phyloP scores from a whole-genome alignment of 37 sponge, comb jelly and placozoan species.

The Haliclona indistincta region DNA sequence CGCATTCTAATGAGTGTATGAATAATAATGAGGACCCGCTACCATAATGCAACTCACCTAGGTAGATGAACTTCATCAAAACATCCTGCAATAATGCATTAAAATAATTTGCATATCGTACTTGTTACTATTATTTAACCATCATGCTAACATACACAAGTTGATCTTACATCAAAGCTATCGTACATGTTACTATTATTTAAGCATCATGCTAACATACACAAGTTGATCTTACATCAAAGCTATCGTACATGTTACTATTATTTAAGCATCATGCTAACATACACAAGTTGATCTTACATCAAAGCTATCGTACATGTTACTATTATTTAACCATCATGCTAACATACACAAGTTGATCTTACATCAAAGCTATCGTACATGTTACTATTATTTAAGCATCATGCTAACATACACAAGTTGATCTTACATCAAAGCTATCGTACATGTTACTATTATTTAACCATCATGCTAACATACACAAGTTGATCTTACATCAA shows the following conservation, averaged over 20 bases:
- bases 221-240: conserved; percentile 27
- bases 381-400: too few species aligned
- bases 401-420: not conserved
- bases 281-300: conserved; percentile 15
- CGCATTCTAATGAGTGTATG: not conserved
- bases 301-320: conserved; percentile 20
- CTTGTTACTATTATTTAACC: not conserved
- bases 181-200: conserved; percentile 8
- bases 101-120: too few species aligned
- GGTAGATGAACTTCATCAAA: conserved; percentile 63
- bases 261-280: not conserved
- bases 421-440: not conserved
- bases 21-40: not conserved
- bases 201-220: not conserved
- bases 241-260: conserved; percentile 11
- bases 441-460: not conserved
- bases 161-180: conserved; percentile 31
- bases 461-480: not conserved
- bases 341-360: not conserved
- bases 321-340: not conserved
- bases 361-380: conserved; percentile 47
- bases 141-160: not conserved
- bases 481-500: not conserved
- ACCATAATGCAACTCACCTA: conserved; percentile 43
- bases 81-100: conserved; percentile 66